These are phyloP conservation scores for Perodicticus potto DNA, from an alignment of 2,797 vertebrate genomes.

Conservation along the genomic window DNA sequence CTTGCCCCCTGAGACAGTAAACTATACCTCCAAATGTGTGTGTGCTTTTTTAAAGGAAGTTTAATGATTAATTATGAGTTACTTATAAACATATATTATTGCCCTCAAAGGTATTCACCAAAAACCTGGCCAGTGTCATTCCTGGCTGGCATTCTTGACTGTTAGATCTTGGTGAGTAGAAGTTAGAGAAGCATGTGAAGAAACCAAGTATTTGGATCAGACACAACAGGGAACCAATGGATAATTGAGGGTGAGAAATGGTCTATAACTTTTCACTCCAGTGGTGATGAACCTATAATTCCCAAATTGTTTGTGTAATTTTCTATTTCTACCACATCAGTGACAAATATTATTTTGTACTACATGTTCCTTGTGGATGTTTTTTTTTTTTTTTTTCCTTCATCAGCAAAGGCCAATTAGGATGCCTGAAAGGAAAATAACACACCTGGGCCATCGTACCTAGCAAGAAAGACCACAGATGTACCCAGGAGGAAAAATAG, in stretches of 20 bases:
- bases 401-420: slow-evolving; percentile 74
- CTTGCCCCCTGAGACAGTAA: slow-evolving; percentile 79
- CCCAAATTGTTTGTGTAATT: slow-evolving; percentile 83
- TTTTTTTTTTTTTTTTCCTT: slow-evolving; percentile 71
- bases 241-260: slow-evolving; percentile 82
- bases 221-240: slow-evolving; percentile 68
- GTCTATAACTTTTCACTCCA: slow-evolving; percentile 78
- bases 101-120: slow-evolving; percentile 84
- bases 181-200: slow-evolving; percentile 58
- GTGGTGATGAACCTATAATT: slow-evolving; percentile 85
- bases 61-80: slow-evolving; percentile 86
- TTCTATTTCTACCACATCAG: slow-evolving; percentile 83
- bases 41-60: slow-evolving; percentile 89
- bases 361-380: slow-evolving; percentile 81
- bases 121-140: slow-evolving; percentile 81
- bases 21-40: slow-evolving; percentile 89
- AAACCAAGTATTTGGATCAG: slow-evolving; percentile 77
- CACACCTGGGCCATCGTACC: slow-evolving; percentile 67
- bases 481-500: slow-evolving; percentile 64
- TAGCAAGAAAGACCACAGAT: slow-evolving; percentile 56
- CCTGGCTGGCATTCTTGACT: slow-evolving; percentile 73
- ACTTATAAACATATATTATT: slow-evolving; percentile 88
- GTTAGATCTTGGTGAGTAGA: slow-evolving; percentile 68
- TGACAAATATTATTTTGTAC: slow-evolving; percentile 87
- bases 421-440: slow-evolving; percentile 82